Percentiles rank a stretch among this genome's conserved stretches.
Evolutionary conservation across 2,113 vertebrate species (phyloP).

Genomic region (Gopherus evgoodei): DNA sequence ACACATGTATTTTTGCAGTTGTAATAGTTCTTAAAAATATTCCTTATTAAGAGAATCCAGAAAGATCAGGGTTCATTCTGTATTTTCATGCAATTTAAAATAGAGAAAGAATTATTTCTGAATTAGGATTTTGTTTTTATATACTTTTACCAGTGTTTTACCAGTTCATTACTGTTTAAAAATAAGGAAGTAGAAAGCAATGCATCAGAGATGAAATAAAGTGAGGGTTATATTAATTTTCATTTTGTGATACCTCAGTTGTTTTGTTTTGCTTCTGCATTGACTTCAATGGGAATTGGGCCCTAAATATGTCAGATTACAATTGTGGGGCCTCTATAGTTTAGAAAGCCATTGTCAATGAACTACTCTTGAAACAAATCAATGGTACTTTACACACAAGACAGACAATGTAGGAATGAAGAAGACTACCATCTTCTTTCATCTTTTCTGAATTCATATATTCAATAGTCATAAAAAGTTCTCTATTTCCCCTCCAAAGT

Average conservation of each 20-base stretch:
- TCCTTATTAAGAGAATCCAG: conserved; percentile 21
- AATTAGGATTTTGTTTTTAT: not conserved
- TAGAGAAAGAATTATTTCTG: not conserved
- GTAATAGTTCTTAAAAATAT: not conserved
- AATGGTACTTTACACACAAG: not conserved
- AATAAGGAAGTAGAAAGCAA: conserved; percentile 20
- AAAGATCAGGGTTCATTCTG: not conserved
- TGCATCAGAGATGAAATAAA: not conserved
- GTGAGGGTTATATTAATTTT: not conserved
- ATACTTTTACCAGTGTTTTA: not conserved
- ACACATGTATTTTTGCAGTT: not conserved
- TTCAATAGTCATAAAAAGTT: too few relatives aligned
- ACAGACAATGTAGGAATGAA: not conserved
- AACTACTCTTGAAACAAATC: not conserved
- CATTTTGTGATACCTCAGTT: not conserved
- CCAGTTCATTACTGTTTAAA: conserved; percentile 32
- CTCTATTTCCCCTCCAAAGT: too few relatives aligned
- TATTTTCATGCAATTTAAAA: conserved; percentile 1
- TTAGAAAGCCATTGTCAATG: not conserved
- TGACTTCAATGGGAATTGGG: not conserved
- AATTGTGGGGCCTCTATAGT: not conserved
- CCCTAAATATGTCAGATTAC: not conserved
- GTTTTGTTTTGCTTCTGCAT: not conserved
- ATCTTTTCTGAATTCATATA: not conserved
- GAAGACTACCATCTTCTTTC: not conserved